These are phyloP conservation scores for Festucalex cinctus DNA, from an alignment of 2,113 vertebrate genomes.

Conservation along the genomic window DNA sequence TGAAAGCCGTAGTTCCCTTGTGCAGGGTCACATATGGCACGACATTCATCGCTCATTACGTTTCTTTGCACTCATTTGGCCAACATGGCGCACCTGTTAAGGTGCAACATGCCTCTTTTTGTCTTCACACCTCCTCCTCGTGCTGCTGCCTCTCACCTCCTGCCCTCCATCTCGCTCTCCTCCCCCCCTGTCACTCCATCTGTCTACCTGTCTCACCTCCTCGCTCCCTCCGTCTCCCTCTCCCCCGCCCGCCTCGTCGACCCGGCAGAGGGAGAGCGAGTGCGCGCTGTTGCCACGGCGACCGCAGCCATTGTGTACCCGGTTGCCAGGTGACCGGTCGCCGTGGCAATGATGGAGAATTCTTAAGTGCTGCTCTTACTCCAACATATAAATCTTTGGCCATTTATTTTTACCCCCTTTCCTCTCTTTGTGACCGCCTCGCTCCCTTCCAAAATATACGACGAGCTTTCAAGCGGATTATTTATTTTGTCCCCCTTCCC, in stretches of 20 bases:
- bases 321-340: constrained; percentile 72
- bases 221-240: constrained; percentile 18
- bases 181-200: constrained; percentile 59
- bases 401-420: constrained; percentile 2
- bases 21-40: constrained; percentile 49
- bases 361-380: constrained; percentile 48
- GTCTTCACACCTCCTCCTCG: constrained; percentile 12
- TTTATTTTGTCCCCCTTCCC: constrained; percentile 63
- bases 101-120: constrained; percentile 48
- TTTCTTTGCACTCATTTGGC: constrained; percentile 59
- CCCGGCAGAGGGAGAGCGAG: constrained; percentile 7
- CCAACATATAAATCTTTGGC: constrained; percentile 54
- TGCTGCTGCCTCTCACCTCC: constrained; percentile 24
- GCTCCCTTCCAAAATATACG: constrained; percentile 46
- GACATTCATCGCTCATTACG: constrained; percentile 48
- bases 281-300: constrained; percentile 68
- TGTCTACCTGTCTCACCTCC: constrained; percentile 61
- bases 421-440: constrained; percentile 14
- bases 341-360: constrained; percentile 75
- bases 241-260: not conserved
- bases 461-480: constrained; percentile 65
- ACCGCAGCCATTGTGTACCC: constrained; percentile 70
- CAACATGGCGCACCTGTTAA: constrained; percentile 61
- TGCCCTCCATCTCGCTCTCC: constrained; percentile 51
- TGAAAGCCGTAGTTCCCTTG: constrained; percentile 18